Conservation (phyloP, 1,140 invertebrate species). For the Schlechtendalia chinensis region DNA sequence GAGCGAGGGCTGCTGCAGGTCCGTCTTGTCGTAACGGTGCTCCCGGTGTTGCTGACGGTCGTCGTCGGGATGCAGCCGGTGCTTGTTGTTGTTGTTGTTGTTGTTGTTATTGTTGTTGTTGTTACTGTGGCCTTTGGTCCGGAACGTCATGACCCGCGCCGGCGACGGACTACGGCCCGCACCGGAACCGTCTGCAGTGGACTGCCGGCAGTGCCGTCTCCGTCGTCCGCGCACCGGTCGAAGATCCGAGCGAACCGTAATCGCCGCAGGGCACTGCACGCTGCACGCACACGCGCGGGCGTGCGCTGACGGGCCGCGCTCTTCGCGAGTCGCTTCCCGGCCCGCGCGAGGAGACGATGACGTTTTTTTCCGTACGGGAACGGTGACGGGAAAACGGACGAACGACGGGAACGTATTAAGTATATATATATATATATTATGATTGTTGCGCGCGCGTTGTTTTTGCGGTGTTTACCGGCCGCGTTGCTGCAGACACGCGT, state of each 20-base stretch:
- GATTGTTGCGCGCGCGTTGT: background rate
- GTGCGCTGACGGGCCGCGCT: background rate
- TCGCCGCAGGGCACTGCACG: background rate
- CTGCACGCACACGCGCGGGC: background rate
- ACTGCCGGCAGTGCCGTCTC: background rate
- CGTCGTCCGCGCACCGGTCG: background rate
- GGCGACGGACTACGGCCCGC: background rate
- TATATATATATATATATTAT: no score
- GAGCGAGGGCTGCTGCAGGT: background rate
- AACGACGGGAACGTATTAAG: no score
- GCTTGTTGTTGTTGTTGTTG: background rate
- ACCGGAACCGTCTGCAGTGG: background rate
- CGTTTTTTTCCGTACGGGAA: background rate
- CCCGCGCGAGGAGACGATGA: background rate
- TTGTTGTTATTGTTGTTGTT: background rate
- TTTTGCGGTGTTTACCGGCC: background rate
- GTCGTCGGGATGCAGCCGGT: background rate
- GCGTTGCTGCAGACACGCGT: background rate
- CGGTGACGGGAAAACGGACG: background rate
- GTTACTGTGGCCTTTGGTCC: constrained; percentile 28
- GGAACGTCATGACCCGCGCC: constrained; percentile 33
- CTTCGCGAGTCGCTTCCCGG: background rate
- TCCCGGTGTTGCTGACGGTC: background rate
- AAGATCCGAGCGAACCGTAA: constrained; percentile 7
- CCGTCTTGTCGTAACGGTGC: constrained; percentile 3